These are phyloP conservation scores for Hermaeophaga mercurialis DNA, from an alignment of 2,888 invertebrate species.

Conservation along the genomic window DNA sequence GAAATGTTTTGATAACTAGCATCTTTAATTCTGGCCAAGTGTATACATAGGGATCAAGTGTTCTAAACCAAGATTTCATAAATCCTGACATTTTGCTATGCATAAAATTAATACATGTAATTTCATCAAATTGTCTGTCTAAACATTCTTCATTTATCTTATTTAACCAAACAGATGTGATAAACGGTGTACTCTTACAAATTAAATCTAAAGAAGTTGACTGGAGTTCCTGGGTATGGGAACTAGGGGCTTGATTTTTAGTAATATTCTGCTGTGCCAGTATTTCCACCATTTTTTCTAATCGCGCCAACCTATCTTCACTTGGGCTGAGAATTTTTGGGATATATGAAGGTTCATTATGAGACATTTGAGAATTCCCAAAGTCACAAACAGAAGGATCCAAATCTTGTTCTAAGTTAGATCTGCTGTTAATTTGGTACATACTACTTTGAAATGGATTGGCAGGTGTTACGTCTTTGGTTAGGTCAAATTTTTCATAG, in stretches of 20 bases:
- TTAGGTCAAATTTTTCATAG: conserved; percentile 18
- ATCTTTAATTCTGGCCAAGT: conserved; percentile 48
- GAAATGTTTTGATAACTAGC: conserved; percentile 44
- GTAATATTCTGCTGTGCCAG: conserved; percentile 32
- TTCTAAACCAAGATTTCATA: conserved; percentile 47
- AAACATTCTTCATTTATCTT: conserved; percentile 43
- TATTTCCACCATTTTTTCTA: conserved; percentile 45
- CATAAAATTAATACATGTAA: conserved; percentile 40
- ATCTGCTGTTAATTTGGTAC: conserved; percentile 11
- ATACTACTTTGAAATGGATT: background rate
- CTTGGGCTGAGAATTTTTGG: background rate
- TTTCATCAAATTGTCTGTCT: conserved; percentile 41
- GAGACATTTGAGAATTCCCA: background rate
- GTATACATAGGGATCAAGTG: conserved; percentile 40
- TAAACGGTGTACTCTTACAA: conserved; percentile 39
- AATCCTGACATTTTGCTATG: conserved; percentile 45
- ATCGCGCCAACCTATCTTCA: conserved; percentile 40
- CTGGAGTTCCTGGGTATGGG: background rate
- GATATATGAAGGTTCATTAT: conserved; percentile 7
- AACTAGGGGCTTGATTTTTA: background rate
- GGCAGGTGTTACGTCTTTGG: background rate
- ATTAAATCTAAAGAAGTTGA: conserved; percentile 32
- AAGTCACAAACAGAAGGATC: conserved; percentile 35
- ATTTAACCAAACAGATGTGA: conserved; percentile 47
- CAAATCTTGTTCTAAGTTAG: conserved; percentile 18